phyloP scores from a whole-genome alignment of 2,113 vertebrate genomes.

The Holacanthus passer region DNA sequence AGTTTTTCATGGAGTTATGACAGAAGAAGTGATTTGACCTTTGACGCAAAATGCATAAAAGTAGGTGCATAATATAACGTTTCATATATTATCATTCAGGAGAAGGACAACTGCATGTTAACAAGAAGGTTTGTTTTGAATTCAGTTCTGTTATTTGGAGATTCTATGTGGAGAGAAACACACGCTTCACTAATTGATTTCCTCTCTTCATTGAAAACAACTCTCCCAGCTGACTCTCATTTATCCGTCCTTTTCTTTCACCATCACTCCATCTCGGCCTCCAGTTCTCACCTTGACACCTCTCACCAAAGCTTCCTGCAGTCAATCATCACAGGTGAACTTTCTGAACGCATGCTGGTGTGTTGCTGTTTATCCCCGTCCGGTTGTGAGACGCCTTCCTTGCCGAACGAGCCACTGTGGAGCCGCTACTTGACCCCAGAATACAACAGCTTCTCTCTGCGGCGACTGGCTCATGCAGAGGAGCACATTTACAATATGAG shows the following conservation, averaged over 20 bases:
- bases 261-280: background rate
- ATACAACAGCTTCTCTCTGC: background rate
- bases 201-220: constrained; percentile 47
- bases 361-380: background rate
- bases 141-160: background rate
- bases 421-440: constrained; percentile 7
- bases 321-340: background rate
- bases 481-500: background rate
- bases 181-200: constrained; percentile 21
- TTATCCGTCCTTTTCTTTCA: background rate
- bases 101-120: too few relatives aligned
- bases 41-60: too few relatives aligned
- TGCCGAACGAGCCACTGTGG: background rate
- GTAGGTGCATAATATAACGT: too few relatives aligned
- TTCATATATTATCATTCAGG: too few relatives aligned
- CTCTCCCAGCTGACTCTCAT: constrained; percentile 7
- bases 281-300: constrained; percentile 9
- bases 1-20: too few relatives aligned
- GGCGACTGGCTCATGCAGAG: background rate
- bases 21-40: too few relatives aligned
- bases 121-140: background rate
- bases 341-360: too few relatives aligned
- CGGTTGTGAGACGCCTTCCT: background rate
- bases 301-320: background rate
- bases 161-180: background rate